A percentile compares a stretch with the other conserved stretches of the same genome.
Conservation (phyloP, 1,140 invertebrate species). For the Pteromalus puparum region DNA sequence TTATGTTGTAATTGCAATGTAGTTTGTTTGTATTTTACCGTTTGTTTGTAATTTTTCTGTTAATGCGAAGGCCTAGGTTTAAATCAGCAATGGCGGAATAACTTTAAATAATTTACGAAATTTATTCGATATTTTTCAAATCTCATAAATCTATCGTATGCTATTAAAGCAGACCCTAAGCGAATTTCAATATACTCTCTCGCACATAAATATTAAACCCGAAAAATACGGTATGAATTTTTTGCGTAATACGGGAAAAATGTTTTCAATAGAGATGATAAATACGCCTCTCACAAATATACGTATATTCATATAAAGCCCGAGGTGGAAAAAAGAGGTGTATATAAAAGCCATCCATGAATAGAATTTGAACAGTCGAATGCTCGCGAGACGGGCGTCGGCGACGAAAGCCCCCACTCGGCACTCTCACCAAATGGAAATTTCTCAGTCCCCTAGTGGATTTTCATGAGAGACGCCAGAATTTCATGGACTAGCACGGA, state of each 20-base stretch:
- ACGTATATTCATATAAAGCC: neutral
- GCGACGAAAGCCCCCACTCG: neutral
- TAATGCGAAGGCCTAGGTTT: too few relatives aligned
- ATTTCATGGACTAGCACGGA: neutral
- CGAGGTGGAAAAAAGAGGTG: neutral
- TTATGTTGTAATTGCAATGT: too few relatives aligned
- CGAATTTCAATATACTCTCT: neutral
- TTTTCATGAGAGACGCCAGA: neutral
- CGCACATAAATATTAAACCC: neutral
- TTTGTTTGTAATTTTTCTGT: too few relatives aligned
- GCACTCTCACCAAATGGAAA: neutral
- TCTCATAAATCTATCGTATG: too few relatives aligned
- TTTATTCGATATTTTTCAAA: too few relatives aligned
- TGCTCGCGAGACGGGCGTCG: neutral
- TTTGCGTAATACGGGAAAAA: neutral
- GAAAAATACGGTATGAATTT: neutral
- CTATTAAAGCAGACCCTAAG: too few relatives aligned
- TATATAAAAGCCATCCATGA: neutral
- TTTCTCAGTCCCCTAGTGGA: neutral
- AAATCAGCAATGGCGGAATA: too few relatives aligned
- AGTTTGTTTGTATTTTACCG: too few relatives aligned
- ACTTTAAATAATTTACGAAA: too few relatives aligned
- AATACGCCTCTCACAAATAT: neutral
- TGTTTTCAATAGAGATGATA: constrained; percentile 7
- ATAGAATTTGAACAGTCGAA: constrained; percentile 14